phyloP scores from a whole-genome alignment of 2,113 vertebrate genomes.

The Mustelus asterias region DNA sequence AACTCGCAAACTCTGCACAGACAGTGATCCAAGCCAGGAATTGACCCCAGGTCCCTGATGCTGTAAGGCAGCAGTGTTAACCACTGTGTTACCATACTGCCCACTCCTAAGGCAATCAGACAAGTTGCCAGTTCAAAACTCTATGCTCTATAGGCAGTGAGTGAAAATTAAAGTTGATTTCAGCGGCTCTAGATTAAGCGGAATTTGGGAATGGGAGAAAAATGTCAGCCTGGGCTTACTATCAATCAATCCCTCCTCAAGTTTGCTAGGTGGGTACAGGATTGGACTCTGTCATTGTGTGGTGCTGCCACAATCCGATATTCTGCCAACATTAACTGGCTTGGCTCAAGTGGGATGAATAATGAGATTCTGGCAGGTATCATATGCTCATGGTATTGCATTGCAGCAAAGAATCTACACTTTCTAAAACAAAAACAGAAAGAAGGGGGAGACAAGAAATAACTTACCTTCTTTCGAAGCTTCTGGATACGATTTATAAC shows the following conservation, averaged over 20 bases:
- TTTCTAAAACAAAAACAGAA: neutral
- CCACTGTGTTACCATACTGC: too few relatives aligned
- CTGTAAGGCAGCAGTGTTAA: too few relatives aligned
- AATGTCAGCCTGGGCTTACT: neutral
- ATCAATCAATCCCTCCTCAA: neutral
- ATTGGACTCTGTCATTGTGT: neutral
- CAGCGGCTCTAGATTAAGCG: neutral
- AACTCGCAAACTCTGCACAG: too few relatives aligned
- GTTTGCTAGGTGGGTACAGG: neutral
- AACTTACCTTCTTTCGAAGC: conserved; percentile 87
- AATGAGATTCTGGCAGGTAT: conserved; percentile 7
- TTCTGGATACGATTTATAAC: conserved; percentile 98
- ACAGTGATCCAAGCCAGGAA: too few relatives aligned
- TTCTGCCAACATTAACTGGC: neutral
- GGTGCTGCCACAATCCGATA: neutral
- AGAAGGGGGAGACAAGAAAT: neutral
- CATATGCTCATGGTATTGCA: neutral
- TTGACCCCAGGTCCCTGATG: too few relatives aligned
- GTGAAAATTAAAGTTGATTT: neutral
- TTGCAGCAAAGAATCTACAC: neutral
- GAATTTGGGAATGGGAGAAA: neutral
- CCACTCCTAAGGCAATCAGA: neutral
- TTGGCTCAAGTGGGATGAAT: conserved; percentile 36
- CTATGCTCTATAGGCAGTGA: too few relatives aligned
- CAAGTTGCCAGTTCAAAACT: neutral